A percentile compares a stretch with the other conserved stretches of the same genome.
Evolutionary conservation across 2,113 vertebrate genomes (phyloP).

Genomic region (Speoplatyrhinus poulsoni): DNA sequence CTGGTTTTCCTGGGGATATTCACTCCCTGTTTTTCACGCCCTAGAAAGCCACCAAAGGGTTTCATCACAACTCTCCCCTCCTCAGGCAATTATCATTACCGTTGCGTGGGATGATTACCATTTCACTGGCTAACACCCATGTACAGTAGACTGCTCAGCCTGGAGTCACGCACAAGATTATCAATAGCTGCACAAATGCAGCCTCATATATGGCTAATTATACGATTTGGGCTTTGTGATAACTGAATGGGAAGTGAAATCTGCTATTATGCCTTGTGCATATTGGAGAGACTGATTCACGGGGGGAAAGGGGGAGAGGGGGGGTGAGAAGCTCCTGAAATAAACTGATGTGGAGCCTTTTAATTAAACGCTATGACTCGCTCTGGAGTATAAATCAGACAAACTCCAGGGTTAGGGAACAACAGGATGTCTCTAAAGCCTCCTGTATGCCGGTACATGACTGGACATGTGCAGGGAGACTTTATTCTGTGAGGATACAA

Average conservation of each 20-base stretch:
- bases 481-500: conserved; percentile 7
- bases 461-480: not conserved
- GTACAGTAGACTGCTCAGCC: conserved; percentile 46
- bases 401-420: conserved; percentile 48
- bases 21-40: conserved; percentile 41
- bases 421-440: conserved; percentile 39
- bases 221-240: conserved; percentile 70
- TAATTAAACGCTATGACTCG: conserved; percentile 65
- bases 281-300: conserved; percentile 40
- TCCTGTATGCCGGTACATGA: conserved; percentile 19
- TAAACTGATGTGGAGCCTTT: conserved; percentile 54
- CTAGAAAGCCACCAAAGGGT: conserved; percentile 55
- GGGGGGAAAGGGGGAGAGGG: conserved; percentile 19
- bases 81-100: conserved; percentile 73
- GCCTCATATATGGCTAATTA: conserved; percentile 70
- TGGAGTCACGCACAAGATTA: conserved; percentile 62
- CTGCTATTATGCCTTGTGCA: conserved; percentile 48
- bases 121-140: conserved; percentile 64
- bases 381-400: conserved; percentile 53
- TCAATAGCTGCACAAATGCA: conserved; percentile 70
- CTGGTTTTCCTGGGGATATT: conserved; percentile 41
- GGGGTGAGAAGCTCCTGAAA: conserved; percentile 39
- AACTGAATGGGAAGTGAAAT: conserved; percentile 62
- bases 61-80: conserved; percentile 67
- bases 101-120: conserved; percentile 70